These are phyloP conservation scores for Zele albiditarsus DNA, from an alignment of 2,888 invertebrate species.

Conservation along the genomic window DNA sequence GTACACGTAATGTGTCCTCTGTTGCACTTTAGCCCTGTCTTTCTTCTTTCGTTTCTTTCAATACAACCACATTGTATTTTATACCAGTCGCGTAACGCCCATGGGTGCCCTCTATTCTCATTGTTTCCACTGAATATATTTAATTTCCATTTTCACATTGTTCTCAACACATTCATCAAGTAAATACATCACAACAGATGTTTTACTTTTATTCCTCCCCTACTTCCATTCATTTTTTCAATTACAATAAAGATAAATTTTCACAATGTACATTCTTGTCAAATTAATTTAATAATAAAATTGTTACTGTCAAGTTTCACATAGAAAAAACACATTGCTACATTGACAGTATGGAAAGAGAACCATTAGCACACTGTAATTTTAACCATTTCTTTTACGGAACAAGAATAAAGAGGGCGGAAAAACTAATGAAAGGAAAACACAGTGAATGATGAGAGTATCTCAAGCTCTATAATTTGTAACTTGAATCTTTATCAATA, in stretches of 20 bases:
- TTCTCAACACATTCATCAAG: constrained; percentile 64
- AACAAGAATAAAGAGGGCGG: constrained; percentile 13
- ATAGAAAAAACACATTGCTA: neutral
- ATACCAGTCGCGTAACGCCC: constrained; percentile 26
- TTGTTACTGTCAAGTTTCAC: neutral
- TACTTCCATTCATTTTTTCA: neutral
- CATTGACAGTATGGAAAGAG: constrained; percentile 3
- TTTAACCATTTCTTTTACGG: constrained; percentile 28
- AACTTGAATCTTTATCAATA: constrained; percentile 38
- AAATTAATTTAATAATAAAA: neutral
- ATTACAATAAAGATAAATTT: neutral
- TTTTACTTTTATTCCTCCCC: neutral
- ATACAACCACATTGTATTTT: constrained; percentile 3
- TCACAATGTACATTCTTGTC: neutral
- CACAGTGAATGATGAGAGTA: constrained; percentile 19
- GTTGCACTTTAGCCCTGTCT: constrained; percentile 36
- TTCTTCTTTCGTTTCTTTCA: constrained; percentile 33
- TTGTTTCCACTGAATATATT: constrained; percentile 65
- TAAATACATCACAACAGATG: constrained; percentile 59
- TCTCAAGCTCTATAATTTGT: constrained; percentile 40
- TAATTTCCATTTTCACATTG: constrained; percentile 64
- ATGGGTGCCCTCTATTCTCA: constrained; percentile 41
- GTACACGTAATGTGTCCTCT: neutral
- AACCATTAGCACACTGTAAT: constrained; percentile 38
- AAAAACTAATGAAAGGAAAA: constrained; percentile 33